Evolutionary conservation across 2,888 invertebrate species (phyloP).

Genomic region (Troides helena): DNA sequence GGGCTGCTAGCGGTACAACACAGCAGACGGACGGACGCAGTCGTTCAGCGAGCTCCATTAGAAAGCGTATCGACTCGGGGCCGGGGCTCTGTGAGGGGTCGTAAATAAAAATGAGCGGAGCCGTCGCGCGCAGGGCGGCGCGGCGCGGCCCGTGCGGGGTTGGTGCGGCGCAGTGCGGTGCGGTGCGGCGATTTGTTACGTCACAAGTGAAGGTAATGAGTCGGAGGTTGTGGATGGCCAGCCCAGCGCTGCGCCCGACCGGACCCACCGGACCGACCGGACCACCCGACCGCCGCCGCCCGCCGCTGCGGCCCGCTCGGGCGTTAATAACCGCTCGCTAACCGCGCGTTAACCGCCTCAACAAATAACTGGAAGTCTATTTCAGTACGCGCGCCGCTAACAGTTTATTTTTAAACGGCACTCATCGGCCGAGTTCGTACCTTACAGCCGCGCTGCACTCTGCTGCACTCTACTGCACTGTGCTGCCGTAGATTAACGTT

Average conservation of each 20-base stretch:
- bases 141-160: too few species aligned
- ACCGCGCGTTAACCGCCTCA: not conserved
- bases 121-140: conserved; percentile 43
- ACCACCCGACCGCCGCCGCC: not conserved
- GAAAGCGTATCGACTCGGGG: not conserved
- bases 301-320: not conserved
- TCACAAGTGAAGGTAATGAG: conserved; percentile 27
- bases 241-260: conserved; percentile 1
- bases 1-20: too few species aligned
- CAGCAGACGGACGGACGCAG: too few species aligned
- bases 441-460: too few species aligned
- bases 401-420: too few species aligned
- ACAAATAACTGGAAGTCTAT: not conserved
- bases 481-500: too few species aligned
- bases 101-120: conserved; percentile 31
- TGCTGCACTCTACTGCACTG: too few species aligned
- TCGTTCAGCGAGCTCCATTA: not conserved
- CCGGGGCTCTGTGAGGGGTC: conserved; percentile 4
- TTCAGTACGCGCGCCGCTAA: not conserved
- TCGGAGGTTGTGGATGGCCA: conserved; percentile 23
- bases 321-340: conserved; percentile 16
- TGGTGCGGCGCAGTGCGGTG: too few species aligned
- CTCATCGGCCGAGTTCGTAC: too few species aligned
- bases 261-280: conserved; percentile 10
- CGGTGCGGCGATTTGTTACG: conserved; percentile 48